Evolutionary conservation across 2,797 vertebrate species (phyloP).

Genomic region (Nannoperca obscura): DNA sequence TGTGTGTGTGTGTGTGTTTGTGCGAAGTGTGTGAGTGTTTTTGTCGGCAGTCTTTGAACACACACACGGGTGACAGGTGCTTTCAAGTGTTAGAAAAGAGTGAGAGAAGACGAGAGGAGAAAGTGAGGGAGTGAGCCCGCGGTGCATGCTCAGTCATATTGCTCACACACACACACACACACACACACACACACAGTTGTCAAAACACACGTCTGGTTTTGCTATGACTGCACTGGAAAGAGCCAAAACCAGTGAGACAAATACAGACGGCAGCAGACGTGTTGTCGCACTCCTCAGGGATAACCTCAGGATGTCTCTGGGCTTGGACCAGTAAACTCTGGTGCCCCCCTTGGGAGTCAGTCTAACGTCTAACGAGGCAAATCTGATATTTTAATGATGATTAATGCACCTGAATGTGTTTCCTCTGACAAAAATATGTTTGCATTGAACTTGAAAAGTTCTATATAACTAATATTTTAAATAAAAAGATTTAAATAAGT

Average conservation of each 20-base stretch:
- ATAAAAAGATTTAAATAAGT: too few relatives aligned
- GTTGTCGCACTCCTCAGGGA: conserved; percentile 12
- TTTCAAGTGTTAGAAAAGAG: conserved; percentile 52
- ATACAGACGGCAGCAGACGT: neutral
- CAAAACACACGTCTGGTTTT: conserved; percentile 60
- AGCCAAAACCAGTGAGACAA: conserved; percentile 41
- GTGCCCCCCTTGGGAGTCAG: conserved; percentile 3
- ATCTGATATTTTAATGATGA: neutral
- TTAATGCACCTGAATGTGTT: neutral
- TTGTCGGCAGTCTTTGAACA: conserved; percentile 51
- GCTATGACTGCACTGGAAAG: conserved; percentile 71
- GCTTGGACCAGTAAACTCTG: neutral
- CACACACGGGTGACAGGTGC: conserved; percentile 58
- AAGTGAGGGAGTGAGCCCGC: conserved; percentile 58
- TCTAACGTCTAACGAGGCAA: neutral
- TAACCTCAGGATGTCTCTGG: neutral
- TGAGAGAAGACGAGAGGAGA: conserved; percentile 49
- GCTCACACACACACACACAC: too few relatives aligned
- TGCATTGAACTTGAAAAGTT: neutral
- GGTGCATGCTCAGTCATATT: conserved; percentile 47
- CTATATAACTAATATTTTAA: too few relatives aligned
- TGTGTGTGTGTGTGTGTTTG: conserved; percentile 14
- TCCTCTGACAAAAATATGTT: neutral
- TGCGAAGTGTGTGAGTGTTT: conserved; percentile 41
- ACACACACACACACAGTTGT: conserved; percentile 4